These are phyloP conservation scores for Tragelaphus buxtoni DNA, from an alignment of 2,113 vertebrate species.

Conservation along the genomic window DNA sequence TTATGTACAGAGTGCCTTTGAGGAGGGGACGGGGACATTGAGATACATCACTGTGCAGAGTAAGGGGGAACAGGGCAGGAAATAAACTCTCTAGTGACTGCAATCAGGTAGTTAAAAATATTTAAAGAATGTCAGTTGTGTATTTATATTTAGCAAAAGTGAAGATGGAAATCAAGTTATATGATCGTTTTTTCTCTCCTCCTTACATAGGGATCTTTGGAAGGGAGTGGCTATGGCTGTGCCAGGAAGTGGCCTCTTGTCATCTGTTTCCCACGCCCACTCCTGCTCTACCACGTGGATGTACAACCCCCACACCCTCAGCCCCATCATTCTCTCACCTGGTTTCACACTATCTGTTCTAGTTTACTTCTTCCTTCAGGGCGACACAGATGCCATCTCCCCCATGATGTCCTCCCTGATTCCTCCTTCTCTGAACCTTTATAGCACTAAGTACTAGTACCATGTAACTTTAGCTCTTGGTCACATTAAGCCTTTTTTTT, in stretches of 20 bases:
- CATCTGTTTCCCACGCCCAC: neutral
- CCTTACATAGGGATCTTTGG: neutral
- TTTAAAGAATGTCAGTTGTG: neutral
- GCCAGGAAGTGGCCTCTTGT: neutral
- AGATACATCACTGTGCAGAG: neutral
- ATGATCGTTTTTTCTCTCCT: neutral
- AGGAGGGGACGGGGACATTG: neutral
- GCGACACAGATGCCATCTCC: neutral
- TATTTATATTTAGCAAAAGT: neutral
- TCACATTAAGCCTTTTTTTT: neutral
- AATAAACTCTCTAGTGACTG: neutral
- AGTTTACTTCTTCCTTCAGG: neutral
- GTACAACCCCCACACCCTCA: neutral
- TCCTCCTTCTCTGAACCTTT: neutral
- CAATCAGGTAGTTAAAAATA: neutral
- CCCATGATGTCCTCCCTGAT: neutral
- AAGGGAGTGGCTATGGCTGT: neutral
- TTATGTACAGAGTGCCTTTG: neutral
- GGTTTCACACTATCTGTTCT: neutral
- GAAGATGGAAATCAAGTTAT: neutral
- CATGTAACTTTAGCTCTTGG: neutral
- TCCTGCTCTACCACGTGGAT: neutral
- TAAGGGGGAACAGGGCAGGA: neutral
- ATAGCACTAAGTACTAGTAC: neutral
- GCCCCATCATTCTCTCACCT: neutral